Evolutionary conservation across 23 tunicate genomes (phyloP), one percentile per base, ranked within the genome.

Genomic region (Pegea sp.): DNA sequence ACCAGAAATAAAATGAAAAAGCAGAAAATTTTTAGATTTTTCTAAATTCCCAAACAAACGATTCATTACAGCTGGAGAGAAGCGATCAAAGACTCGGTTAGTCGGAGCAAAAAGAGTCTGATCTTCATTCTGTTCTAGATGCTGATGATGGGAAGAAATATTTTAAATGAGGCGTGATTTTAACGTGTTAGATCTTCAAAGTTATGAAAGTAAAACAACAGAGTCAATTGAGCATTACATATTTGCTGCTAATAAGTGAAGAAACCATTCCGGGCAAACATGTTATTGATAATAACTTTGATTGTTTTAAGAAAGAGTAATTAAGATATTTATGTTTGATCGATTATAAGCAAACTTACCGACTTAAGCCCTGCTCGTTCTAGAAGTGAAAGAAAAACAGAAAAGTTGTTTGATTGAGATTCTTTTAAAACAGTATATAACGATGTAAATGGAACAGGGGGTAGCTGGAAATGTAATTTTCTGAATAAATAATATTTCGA

Each of bases 51-150:
- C 50, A 13, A 75, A 42, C 49, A 75, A 53, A 26, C 29, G 56
- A 18, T 53, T 29, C 13, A 30, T 22, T 18, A 75, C 72, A 8
- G 18, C 59, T 24, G 22, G 26, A 7, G 72, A 55, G 26, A 75
- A 25, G 0, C 73, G 62, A 3, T 51, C 53, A 42, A 75, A 75
- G 5, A 69, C 86, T 4, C 33, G 33, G 48, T 75, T 58, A 57
- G 49, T 66, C 30, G 86, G 86, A 11, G 86, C 86, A 53, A 75
- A 75, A 38, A 75, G 38, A n/a, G 86, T 75, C 22, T 66, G 29
- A 19, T 46, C 67, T 0, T 0, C 56, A 0, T 13, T 21, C 13
- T 52, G 22, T 21, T 21, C 21, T n/a, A 52, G 24, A n/a, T n/a
- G 22, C 56, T 52, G 56, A n/a, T n/a, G n/a, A n/a, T n/a, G n/a